A percentile compares a stretch with the other conserved stretches of the same genome.
phyloP scores from a whole-genome alignment of 2,888 invertebrate genomes.

The Meteorus colon region DNA sequence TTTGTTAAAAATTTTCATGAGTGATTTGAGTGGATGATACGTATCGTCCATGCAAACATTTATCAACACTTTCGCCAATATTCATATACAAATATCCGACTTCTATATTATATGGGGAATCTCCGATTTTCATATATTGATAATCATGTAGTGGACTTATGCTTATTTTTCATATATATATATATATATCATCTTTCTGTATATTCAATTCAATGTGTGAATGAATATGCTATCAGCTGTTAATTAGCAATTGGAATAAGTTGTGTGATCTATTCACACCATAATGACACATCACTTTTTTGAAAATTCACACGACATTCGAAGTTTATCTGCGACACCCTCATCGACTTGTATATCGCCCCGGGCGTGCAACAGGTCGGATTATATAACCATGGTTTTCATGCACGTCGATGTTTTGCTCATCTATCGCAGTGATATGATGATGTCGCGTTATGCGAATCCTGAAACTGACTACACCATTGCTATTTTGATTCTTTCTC shows the following conservation, averaged over 20 bases:
- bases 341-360: constrained; percentile 48
- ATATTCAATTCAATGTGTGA: no score
- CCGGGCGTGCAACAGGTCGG: constrained; percentile 62
- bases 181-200: no score
- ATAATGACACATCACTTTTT: constrained; percentile 69
- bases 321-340: constrained; percentile 45
- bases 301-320: constrained; percentile 65
- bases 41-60: no score
- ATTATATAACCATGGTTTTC: constrained; percentile 54
- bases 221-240: no score
- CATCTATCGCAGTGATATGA: constrained; percentile 30
- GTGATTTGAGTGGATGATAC: no score
- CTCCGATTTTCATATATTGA: no score
- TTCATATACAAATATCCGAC: no score
- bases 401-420: constrained; percentile 25
- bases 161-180: no score
- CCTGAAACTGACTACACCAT: constrained; percentile 36
- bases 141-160: no score
- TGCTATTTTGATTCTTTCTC: constrained; percentile 34
- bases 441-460: not conserved
- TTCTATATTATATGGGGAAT: no score
- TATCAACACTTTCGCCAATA: no score
- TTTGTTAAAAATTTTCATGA: no score
- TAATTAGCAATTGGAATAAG: constrained; percentile 19
- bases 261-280: constrained; percentile 67